Evolutionary conservation across 2,888 invertebrate species (phyloP), one percentile per base, ranked within the genome.

Genomic region (Agelastica alni): DNA sequence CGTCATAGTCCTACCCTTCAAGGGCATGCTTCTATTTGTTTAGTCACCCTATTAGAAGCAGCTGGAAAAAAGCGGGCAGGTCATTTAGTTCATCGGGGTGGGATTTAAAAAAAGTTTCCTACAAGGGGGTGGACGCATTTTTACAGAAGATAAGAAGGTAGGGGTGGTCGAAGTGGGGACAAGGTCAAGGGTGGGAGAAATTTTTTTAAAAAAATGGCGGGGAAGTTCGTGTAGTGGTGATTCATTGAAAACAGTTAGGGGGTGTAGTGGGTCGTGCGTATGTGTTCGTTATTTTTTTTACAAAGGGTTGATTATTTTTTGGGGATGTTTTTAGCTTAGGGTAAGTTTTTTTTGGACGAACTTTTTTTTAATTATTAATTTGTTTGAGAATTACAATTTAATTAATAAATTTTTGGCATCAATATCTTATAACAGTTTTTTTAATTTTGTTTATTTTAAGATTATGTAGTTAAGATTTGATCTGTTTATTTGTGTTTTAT

Each of bases 1-100:
- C 37, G 10, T 39, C 20, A 12, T 17, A 22, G n/a, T n/a, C n/a
- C n/a, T n/a, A n/a, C n/a, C n/a, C n/a, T n/a, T n/a, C 7, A 22
- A 42, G 49, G 49, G 49, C 43, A 51, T 42, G 36, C 36, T 51
- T 34, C 39, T 41, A 54, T 41, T 43, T 52, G 52, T 55, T 62
- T 56, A 60, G 52, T 58, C 60, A 53, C 61, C 64, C 60, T 60
- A 64, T 64, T 62, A 57, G 57, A 56, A 56, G 54, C 58, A 28
- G 37, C 58, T 57, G 51, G 60, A 67, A 67, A 65, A 63, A 64
- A 66, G 59, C 65, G 64, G 73, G 70, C 66, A 62, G 71, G 67
- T 66, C 68, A 69, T 64, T 64, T 63, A 62, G 60, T 59, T 66
- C 64, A 61, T 63, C 55, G 60, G 68, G 72, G 71, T 64, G 70